Evolutionary conservation across 2,113 vertebrate genomes (phyloP), one percentile per base, ranked within the genome.

Genomic region (Amblyopsis rosae): DNA sequence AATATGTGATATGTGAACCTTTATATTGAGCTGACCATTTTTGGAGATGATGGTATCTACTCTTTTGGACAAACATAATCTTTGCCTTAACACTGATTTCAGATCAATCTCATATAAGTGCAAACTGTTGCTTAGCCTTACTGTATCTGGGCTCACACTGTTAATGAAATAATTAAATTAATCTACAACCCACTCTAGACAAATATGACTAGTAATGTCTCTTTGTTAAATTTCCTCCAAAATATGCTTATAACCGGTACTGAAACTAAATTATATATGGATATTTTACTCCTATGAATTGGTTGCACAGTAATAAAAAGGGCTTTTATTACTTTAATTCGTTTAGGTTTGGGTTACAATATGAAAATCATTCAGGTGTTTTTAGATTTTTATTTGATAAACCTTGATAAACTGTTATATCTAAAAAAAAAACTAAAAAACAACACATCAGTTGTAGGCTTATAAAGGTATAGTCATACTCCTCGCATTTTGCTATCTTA

Each of bases 401-500:
- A 79, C 82, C 69, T 65, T 66, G 62, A 84, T 79, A 76, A 79
- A 83, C 84, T 83, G 64, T 79, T 87, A 87, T 88, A 82, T 90
- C 81, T 83, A 82, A 84, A 86, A 81, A 89, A 88, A 88, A 72
- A 79, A 75, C 81, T 62, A 85, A 90, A 91, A 88, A 66, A 72
- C 73, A 26, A 26, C 26, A 26, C 26, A 26, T 26, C 26, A 26
- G 26, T 26, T 26, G 26, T 26, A 26, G 26, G 26, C 26, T 26
- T 26, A 26, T 26, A 26, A 2, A 26, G 26, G 26, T 26, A 26
- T 3, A 3, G 26, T 26, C 26, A 26, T 1, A 19, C 19, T 19
- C 19, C 19, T 19, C 19, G 19, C 19, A 19, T 19, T 19, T 19
- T 19, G 19, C 19, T 19, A 19, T 19, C 19, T 19, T 26, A 26